Conservation (phyloP, 1,140 invertebrate genomes). For the Archivesica marissinica region DNA sequence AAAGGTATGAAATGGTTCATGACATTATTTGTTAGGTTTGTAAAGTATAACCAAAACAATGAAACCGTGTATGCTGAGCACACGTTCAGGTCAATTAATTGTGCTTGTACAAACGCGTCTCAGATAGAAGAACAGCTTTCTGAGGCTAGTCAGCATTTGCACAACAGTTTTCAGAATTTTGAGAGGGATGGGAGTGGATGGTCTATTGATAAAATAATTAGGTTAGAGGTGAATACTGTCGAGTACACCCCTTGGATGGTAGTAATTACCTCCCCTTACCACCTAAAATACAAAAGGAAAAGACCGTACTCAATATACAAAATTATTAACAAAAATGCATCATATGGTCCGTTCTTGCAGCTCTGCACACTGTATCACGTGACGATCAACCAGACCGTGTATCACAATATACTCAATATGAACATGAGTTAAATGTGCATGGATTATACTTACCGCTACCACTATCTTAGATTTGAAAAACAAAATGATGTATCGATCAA, state of each 20-base stretch:
- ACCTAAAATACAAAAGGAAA: conserved; percentile 27
- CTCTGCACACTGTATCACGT: neutral
- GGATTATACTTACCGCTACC: conserved; percentile 14
- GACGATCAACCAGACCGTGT: conserved; percentile 9
- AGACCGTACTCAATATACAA: conserved; percentile 36
- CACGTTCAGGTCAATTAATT: conserved; percentile 41
- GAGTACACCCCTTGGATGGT: conserved; percentile 37
- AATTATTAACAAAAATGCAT: conserved; percentile 53
- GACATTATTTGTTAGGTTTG: conserved; percentile 1
- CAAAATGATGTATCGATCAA: conserved; percentile 49
- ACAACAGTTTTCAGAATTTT: conserved; percentile 53
- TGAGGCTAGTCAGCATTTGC: conserved; percentile 41
- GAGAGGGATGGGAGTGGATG: conserved; percentile 46
- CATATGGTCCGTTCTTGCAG: conserved; percentile 28
- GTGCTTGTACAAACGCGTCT: conserved; percentile 9
- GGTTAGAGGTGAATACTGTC: conserved; percentile 31
- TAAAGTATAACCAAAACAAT: conserved; percentile 11
- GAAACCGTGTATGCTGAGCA: conserved; percentile 18
- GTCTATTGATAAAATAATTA: conserved; percentile 50
- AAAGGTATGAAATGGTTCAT: conserved; percentile 30
- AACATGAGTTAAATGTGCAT: conserved; percentile 27
- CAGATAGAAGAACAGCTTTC: conserved; percentile 34
- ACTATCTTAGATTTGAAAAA: conserved; percentile 36
- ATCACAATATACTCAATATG: conserved; percentile 29
- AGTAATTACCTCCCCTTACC: conserved; percentile 52